These are phyloP conservation scores for Antheraea yamamai DNA, from an alignment of 2,888 invertebrate genomes.

Conservation along the genomic window DNA sequence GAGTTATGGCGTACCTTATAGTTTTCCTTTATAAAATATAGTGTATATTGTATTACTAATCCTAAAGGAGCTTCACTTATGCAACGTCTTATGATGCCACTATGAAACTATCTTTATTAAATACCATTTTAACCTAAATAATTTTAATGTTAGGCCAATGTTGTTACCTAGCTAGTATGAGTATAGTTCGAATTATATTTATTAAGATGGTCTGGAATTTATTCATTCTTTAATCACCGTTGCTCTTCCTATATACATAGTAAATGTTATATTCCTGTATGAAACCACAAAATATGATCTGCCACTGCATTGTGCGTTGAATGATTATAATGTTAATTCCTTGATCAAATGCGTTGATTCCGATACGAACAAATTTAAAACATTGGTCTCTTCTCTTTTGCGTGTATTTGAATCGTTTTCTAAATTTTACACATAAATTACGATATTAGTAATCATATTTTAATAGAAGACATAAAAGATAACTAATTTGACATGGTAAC, in stretches of 20 bases:
- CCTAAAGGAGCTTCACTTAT: not conserved
- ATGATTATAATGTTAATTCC: not conserved
- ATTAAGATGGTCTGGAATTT: not conserved
- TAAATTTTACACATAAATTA: not conserved
- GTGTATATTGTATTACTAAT: too few relatives aligned
- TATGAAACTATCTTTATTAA: not conserved
- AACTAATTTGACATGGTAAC: not conserved
- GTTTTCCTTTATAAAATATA: too few relatives aligned
- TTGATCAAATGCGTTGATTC: not conserved
- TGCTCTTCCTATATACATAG: not conserved
- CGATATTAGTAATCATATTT: not conserved
- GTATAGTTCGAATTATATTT: not conserved
- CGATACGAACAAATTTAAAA: not conserved
- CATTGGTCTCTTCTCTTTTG: not conserved
- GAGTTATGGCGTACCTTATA: too few relatives aligned
- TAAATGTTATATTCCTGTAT: not conserved
- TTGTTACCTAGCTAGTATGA: not conserved
- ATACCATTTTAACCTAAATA: not conserved
- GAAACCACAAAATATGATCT: conserved; percentile 1
- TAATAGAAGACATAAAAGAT: not conserved
- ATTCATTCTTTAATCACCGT: not conserved
- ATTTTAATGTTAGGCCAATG: not conserved
- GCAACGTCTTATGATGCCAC: not conserved
- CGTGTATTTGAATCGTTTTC: not conserved
- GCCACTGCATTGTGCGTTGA: not conserved